These are phyloP conservation scores for Synanceia verrucosa DNA, from an alignment of 2,797 vertebrate genomes.

Conservation along the genomic window DNA sequence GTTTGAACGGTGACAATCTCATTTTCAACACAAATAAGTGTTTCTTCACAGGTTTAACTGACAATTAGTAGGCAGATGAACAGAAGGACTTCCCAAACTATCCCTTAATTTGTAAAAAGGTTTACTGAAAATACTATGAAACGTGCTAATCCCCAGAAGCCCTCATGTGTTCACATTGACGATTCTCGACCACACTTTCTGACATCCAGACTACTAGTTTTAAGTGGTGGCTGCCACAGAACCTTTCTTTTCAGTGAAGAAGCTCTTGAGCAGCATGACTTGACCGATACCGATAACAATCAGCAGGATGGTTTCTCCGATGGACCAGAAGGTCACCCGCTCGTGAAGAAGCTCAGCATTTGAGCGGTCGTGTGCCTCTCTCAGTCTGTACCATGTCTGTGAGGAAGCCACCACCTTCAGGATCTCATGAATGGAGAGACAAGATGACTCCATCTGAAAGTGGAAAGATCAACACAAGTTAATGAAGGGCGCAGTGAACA, in stretches of 20 bases:
- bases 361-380: constrained; percentile 88
- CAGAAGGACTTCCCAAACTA: not conserved
- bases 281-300: constrained; percentile 89
- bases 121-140: constrained; percentile 9
- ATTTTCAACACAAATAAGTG: constrained; percentile 18
- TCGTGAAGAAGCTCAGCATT: constrained; percentile 85
- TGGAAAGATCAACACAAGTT: not conserved
- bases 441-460: constrained; percentile 89
- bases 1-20: constrained; percentile 13
- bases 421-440: constrained; percentile 88
- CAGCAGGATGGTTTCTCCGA: constrained; percentile 87
- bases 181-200: not conserved
- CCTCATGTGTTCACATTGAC: not conserved
- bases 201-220: not conserved
- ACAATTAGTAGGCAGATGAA: not conserved
- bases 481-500: not conserved
- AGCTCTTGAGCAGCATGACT: constrained; percentile 90
- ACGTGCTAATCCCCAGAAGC: constrained; percentile 12
- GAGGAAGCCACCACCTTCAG: constrained; percentile 87
- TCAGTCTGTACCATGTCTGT: constrained; percentile 88
- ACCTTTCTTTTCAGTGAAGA: constrained; percentile 87
- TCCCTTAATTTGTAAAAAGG: not conserved
- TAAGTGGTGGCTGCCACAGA: constrained; percentile 76
- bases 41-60: constrained; percentile 14
- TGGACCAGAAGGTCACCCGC: constrained; percentile 88